Base-by-base conservation (phyloP, 2,797 vertebrate species). In the Melanotaenia boesemani region DNA sequence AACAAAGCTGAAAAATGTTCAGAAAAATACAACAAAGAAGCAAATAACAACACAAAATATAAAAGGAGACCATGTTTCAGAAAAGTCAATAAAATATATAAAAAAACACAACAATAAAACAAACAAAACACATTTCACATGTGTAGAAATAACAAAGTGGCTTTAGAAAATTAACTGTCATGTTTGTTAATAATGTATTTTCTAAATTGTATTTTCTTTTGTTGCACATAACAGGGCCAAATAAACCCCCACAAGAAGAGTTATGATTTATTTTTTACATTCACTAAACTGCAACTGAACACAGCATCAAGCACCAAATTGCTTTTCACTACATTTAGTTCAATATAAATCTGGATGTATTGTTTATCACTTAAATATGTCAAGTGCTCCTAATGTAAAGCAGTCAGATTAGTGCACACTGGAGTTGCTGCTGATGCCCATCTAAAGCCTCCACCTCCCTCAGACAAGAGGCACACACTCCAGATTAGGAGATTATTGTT, bases 401-500 rank as follows among this genome's bases (percentile, higher is more conserved):
- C 55, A 30, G 15, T 57, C 55, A 32, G 55, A 57, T 57, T 57
- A 57, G 15, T 57, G 55, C 28, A 56, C 28, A 32, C 15, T 57
- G 55, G 55, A 57, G 26, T 32, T 57, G 26, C 55, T 32, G 26
- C 8, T 32, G 55, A 30, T 18, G 55, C 28, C 26, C 54, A 18
- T 16, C 16, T 44, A 46, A 78, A 77, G 24, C 66, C 52, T 13
- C 32, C 63, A 56, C 5, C 55, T 16, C 39, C 69, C 12, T 0
- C 69, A 81, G 67, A 84, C 77, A 79, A 76, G 77, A 76, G 41
- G 76, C 65, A 63, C 65, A 54, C 57, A 32, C 63, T 80, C 70
- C 73, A 88, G 83, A 88, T 87, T 84, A 84, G 70, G 77, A 87
- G 82, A 90, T 90, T 83, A 80, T 61, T 79, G 54, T 85, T 22